Base-by-base conservation (phyloP, 2,888 invertebrate genomes). In the Entomobrya multifasciata region DNA sequence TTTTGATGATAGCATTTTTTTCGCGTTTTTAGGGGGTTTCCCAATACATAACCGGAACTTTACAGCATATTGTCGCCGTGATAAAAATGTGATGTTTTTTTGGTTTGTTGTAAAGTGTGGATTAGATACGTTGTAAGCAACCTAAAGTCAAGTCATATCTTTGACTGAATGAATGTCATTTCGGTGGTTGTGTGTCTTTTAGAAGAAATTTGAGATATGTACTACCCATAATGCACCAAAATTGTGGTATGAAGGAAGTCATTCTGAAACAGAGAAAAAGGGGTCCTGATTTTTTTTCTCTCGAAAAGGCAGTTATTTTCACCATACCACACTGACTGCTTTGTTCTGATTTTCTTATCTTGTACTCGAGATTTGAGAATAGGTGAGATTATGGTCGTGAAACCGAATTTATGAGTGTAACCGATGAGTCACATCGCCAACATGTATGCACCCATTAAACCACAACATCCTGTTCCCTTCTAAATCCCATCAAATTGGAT, bases 1-100 rank as follows among this genome's bases (percentile, higher is more conserved):
- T 76, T 76, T 65, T 52, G 83, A 44, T n/a, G n/a, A n/a, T 74
- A 20, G 20, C 60, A 47, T 74, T 74, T 60, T 70, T 60, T 60
- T 60, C 62, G 17, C 47, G n/a, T 25, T n/a, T 74, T 22, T 47
- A 52, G 82, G 74, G 74, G 52, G 55, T 65, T 41, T 27, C 70
- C 67, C 70, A 41, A 77, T 20, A 65, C 65, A n/a, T n/a, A n/a
- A n/a, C 65, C 77, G 67, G 62, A 62, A 77, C 77, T 77, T 84
- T 77, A 78, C 67, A 78, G 67, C 77, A 84, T 78, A 84, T 84
- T 77, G 84, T 84, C 77, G 77, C 57, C 17, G 77, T 83, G 76
- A 76, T 76, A 83, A 76, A 82, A 65, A 76, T 76, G 62, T 76
- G 20, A 76, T 65, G 74, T 52, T 76, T 25, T 27, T 74, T 76